Base-by-base conservation (phyloP, 2,797 vertebrate genomes). In the Masticophis lateralis region DNA sequence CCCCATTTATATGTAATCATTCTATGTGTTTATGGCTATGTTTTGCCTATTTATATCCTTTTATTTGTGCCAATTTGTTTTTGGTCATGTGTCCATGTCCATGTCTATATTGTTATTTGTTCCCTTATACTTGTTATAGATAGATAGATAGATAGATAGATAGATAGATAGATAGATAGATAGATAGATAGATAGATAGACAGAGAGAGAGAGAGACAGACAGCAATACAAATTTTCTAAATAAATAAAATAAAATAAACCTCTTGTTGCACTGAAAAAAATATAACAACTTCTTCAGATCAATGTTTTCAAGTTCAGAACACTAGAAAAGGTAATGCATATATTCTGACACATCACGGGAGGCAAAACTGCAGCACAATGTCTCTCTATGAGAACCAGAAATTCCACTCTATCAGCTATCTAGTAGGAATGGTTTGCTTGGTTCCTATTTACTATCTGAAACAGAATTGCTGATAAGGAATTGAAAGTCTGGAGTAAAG, bases 141-240 rank as follows among this genome's bases (percentile, higher is more conserved):
- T 37, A 37, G 37, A 2, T 37, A 37, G 37, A 37, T 37, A 37
- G 37, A 37, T 37, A 37, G 37, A 37, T 47, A 37, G 37, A 37
- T 37, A 37, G 37, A 37, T 37, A 37, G 37, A 37, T 37, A 37
- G 37, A 37, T 37, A 37, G 37, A 37, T 37, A 37, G 47, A 47
- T 4, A 47, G 4, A 47, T 4, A 47, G 4, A 47, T 7, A 47
- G 7, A 47, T 7, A 47, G 6, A 47, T 1, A 47, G 6, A 47
- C 0, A 47, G 7, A 47, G 1, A 47, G 0, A 47, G 1, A 47
- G 5, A 47, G 1, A 47, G 5, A 47, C 4, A 47, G 47, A 47
- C 4, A 47, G 59, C 59, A 25, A 25, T 60, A 60, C 22, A 60
- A 60, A 25, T 60, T 60, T 60, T 60, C 22, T 60, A 25, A 60